Evolutionary conservation across 2,113 vertebrate genomes (phyloP), one percentile per base, ranked within the genome.

Genomic region (Paratilapia polleni): DNA sequence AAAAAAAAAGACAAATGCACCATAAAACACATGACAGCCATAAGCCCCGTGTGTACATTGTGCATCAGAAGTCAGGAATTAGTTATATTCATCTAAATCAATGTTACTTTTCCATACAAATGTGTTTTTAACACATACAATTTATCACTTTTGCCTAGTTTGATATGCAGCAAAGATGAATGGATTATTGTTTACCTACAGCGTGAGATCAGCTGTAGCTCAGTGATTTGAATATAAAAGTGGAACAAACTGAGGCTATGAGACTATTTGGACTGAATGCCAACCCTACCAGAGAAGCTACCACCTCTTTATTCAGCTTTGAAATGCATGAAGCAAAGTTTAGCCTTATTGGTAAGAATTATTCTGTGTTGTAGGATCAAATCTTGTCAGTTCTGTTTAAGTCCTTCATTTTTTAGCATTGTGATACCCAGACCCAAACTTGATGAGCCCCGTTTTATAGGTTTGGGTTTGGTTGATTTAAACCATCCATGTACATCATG

Each of bases 101-200:
- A 6, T 58, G 0, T 6, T 62, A 20, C 4, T 0, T 6, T 62
- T 62, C 20, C 17, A 11, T 11, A 0, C 15, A 19, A 15, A 61
- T 9, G 26, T 31, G 0, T 34, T 36, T 19, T 13, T n/a, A 6
- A 11, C 31, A 12, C 31, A 34, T 62, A 36, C 60, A 63, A 2
- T 14, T n/a, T n/a, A 20, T 38, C 34, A 38, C 61, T 38, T 36
- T 3, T 38, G 61, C 36, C 8, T 36, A 36, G 36, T 6, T 36
- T 2, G 61, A 36, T 36, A 20, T 13, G 5, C 20, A n/a, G 12
- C 38, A 10, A 3, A 1, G 38, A 12, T 12, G 60, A 11, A 0
- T 34, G 26, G 26, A 31, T 31, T 61, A 61, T 26, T 68, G n/a
- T 49, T 70, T 13, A 19, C 49, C 26, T 0, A 31, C 24, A 70